Base-by-base conservation (phyloP, 2,113 vertebrate genomes). In the Naja naja region DNA sequence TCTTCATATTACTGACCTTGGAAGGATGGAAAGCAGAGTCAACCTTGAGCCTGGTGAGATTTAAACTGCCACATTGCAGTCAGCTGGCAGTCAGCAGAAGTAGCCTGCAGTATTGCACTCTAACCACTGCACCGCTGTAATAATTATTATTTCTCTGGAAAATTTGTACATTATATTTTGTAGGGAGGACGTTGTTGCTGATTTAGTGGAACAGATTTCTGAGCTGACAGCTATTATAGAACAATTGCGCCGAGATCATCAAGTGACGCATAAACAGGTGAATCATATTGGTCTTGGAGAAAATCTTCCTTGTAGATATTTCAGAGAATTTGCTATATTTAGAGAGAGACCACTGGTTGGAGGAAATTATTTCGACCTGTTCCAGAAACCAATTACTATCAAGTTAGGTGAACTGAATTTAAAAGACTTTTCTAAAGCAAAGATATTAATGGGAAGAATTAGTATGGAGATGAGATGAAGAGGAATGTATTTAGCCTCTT, bases 191-290 rank as follows among this genome's bases (percentile, higher is more conserved):
- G 91, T 97, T 87, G 87, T 97, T 58, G 85, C 91, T 53, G 97
- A 97, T 91, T 96, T 97, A 20, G 94, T 97, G 85, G 97, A 97
- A 81, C 97, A 97, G 95, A 97, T 97, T 91, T 93, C 96, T 12
- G 97, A 97, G 91, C 93, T 97, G 90, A 97, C 94, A 0, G 89
- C 90, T n/a, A 89, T 97, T 49, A 96, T 97, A 92, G 96, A 97
- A 43, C 97, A 97, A 93, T 94, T 97, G 95, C 96, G 94, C 90
- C 96, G 96, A 93, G 97, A 97, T 87, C 96, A 97, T 53, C 90
- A 95, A 43, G 88, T 93, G 81, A 93, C 96, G 3, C 96, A 94
- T 90, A 97, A 91, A 88, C 43, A 93, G 94, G 97, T 97, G 64
- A 97, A 96, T 94, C 47, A 0, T 8, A 18, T n/a, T 27, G 14